Evolutionary conservation across 2,888 invertebrate genomes (phyloP), one percentile per base, ranked within the genome.

Genomic region (Papilio protenor): DNA sequence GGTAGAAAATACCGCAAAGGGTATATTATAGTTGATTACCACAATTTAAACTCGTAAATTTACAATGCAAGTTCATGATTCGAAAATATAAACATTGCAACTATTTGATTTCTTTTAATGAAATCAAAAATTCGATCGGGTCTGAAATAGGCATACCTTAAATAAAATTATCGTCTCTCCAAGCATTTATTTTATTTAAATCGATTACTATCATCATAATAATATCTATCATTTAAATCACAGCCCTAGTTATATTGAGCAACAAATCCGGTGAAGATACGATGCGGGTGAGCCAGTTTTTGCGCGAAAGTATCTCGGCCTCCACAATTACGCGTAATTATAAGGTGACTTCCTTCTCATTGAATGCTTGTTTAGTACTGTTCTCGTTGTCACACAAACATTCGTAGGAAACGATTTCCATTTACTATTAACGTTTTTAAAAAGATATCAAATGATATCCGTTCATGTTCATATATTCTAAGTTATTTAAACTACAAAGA

Each of bases 271-370:
- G 82, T 77, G 86, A 82, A 84, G 86, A 87, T 86, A 86, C 85
- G 85, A 89, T 90, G 84, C 90, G 88, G 92, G 92, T 91, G 91
- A 92, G 82, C 92, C 80, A 87, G 89, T 92, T 92, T 90, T 91
- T 93, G 85, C 83, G 88, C 84, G 87, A 87, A 90, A 89, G 90
- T 89, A 92, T 92, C 91, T 89, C 85, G 90, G 89, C 84, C 85
- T 87, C 77, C 80, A 83, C 86, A 84, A 83, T 87, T 85, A 83
- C 83, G 79, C 85, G 84, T 92, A 92, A 92, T 93, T 92, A 90
- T 86, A 91, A 89, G 90, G 89, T 89, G 86, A 84, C 86, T 84
- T 85, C 87, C 90, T 89, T 87, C 87, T 88, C 85, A 88, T 86
- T 88, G 85, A 87, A 86, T 79, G 76, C 69, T 75, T 72, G 77